phyloP scores from a whole-genome alignment of 1,140 invertebrate genomes.

The Eciton burchellii region DNA sequence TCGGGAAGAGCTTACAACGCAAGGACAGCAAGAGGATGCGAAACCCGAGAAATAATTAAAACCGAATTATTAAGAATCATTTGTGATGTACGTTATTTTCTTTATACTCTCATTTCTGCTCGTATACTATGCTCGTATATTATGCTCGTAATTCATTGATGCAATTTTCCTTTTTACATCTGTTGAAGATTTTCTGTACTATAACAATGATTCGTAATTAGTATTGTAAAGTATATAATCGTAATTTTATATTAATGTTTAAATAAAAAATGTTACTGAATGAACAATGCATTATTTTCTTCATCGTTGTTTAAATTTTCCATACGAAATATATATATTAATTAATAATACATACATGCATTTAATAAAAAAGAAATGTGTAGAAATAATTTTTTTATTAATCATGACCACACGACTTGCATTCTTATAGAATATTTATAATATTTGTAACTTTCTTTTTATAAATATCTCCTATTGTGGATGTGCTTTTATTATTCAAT shows the following conservation, averaged over 20 bases:
- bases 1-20: conserved; percentile 12
- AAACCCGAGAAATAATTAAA: conserved; percentile 27
- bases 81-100: neutral
- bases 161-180: too few species aligned
- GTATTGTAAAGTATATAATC: neutral
- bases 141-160: too few species aligned
- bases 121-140: too few species aligned
- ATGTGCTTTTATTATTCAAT: too few species aligned
- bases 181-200: neutral
- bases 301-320: neutral
- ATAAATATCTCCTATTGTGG: too few species aligned
- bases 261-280: neutral
- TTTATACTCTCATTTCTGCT: neutral
- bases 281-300: neutral
- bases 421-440: too few species aligned
- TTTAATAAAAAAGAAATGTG: too few species aligned
- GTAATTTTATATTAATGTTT: neutral
- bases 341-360: too few species aligned
- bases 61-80: neutral
- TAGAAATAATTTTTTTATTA: too few species aligned
- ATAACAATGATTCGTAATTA: neutral
- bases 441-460: too few species aligned
- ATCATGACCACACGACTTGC: too few species aligned
- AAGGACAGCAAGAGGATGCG: neutral
- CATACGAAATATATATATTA: too few species aligned